phyloP scores from a whole-genome alignment of 2,113 vertebrate species.

The Neolamprologus brichardi region DNA sequence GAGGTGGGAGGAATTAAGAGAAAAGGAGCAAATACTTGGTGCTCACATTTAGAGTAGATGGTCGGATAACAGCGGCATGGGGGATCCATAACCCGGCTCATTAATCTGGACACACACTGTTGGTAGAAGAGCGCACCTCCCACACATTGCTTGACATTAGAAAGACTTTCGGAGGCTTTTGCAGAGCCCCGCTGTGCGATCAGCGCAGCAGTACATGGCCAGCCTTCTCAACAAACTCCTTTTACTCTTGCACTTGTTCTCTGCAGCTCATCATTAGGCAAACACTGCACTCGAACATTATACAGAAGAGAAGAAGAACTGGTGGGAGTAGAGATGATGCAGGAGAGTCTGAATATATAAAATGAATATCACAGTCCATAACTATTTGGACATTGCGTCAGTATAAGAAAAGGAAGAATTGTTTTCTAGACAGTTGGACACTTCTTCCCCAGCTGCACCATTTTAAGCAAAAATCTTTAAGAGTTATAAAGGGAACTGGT shows the following conservation, averaged over 20 bases:
- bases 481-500: background rate
- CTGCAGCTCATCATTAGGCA: background rate
- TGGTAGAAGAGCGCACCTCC: slow-evolving; percentile 7
- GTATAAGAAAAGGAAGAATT: background rate
- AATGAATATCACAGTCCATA: background rate
- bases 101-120: slow-evolving; percentile 47
- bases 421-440: background rate
- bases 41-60: background rate
- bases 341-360: background rate
- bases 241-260: background rate
- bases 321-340: background rate
- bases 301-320: background rate
- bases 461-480: background rate
- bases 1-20: background rate
- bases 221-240: background rate
- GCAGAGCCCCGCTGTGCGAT: slow-evolving; percentile 15
- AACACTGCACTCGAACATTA: background rate
- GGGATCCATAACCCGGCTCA: slow-evolving; percentile 8
- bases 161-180: slow-evolving; percentile 11
- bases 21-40: background rate
- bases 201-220: background rate
- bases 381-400: background rate
- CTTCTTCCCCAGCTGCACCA: background rate
- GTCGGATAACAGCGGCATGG: background rate
- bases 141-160: slow-evolving; percentile 29